Base-by-base conservation (phyloP, 2,888 invertebrate species). In the Linyphia triangularis region DNA sequence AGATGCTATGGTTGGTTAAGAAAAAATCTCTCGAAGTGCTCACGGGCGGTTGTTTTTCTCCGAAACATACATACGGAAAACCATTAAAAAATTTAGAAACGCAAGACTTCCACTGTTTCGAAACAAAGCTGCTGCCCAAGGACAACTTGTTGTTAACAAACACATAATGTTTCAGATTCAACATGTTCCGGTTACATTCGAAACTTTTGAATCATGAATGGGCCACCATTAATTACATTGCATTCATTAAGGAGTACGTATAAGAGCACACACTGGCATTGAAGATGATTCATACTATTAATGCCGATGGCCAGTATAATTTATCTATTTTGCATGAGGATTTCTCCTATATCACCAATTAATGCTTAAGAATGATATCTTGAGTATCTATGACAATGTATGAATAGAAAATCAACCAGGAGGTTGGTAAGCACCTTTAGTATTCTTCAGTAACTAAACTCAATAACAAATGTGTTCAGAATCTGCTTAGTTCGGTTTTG, bases 21-120 rank as follows among this genome's bases (percentile, higher is more conserved):
- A 79, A 33, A n/a, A 72, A 51, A 28, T 30, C 70, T 0, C 85
- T 77, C 7, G 24, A 30, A 16, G 33, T 72, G 16, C 72, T 85
- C 57, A 70, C 70, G 2, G 85, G 85, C n/a, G 63, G 51, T 30
- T 85, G 79, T 26, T 85, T 51, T 28, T 40, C 85, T 1, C 85
- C 85, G 2, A 85, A 85, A 33, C 24, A n/a, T n/a, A 51, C 77
- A 16, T 85, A 75, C 65, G 85, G 85, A 9, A 85, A 85, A 72
- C 63, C 59, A 30, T 30, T 85, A n/a, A 79, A 78, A 51, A 65
- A 51, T 22, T 24, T 85, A 22, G 30, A 26, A 13, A 22, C 30
- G 7, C 19, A 13, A 10, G 85, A 85, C 72, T 85, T 85, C n/a
- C 85, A 43, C 4, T 85, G 85, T 28, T 79, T 73, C 37, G 51